Evolutionary conservation across 2,113 vertebrate species (phyloP).

Genomic region (Promerops cafer): DNA sequence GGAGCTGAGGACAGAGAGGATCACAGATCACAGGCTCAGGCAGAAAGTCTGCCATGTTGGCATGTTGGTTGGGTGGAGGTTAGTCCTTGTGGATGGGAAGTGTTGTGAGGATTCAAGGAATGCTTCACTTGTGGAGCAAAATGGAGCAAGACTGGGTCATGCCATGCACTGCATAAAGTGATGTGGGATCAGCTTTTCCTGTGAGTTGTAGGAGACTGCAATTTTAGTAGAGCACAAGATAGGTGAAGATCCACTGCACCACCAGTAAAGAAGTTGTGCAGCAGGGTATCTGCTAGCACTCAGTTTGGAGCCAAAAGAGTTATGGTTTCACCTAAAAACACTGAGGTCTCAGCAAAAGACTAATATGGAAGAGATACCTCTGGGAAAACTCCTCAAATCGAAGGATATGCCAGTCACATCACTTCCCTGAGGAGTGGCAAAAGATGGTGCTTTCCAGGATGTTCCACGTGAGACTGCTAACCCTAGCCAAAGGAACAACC

Average conservation of each 20-base stretch:
- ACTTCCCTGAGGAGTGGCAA: background rate
- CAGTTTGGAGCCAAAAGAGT: background rate
- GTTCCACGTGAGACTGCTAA: background rate
- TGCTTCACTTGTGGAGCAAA: background rate
- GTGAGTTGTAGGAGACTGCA: background rate
- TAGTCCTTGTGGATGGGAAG: background rate
- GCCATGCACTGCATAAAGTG: background rate
- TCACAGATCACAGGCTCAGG: background rate
- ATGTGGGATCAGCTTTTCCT: background rate
- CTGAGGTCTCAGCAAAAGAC: background rate
- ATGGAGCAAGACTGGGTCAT: background rate
- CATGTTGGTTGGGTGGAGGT: fast-evolving
- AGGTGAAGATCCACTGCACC: background rate
- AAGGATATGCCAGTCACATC: background rate
- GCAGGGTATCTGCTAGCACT: background rate
- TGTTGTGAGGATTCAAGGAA: fast-evolving
- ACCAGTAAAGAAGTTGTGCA: background rate
- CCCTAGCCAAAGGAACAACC: background rate
- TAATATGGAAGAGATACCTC: background rate
- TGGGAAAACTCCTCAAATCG: background rate
- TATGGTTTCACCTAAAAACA: background rate
- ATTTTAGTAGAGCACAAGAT: background rate
- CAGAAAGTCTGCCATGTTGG: fast-evolving
- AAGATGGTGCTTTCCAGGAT: background rate
- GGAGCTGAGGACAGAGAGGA: background rate